These are phyloP conservation scores for Muscidifurax raptorellus DNA, from an alignment of 1,140 invertebrate species.

Conservation along the genomic window DNA sequence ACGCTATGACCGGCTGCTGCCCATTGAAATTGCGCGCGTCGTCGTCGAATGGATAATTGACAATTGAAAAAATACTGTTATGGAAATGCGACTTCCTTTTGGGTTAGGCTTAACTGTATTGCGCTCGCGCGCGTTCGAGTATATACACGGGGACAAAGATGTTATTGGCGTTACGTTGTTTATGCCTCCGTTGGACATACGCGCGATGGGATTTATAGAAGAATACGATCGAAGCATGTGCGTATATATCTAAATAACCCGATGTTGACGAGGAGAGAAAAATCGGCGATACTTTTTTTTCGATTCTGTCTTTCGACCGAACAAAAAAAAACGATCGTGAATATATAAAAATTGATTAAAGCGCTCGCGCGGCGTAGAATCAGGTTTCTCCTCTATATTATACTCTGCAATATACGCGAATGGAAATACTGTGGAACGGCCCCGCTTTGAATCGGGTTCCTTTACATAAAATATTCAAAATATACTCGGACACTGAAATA, in stretches of 20 bases:
- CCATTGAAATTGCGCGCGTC: constrained; percentile 27
- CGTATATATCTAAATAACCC: too few species aligned
- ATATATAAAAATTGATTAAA: neutral
- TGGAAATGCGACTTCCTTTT: constrained; percentile 47
- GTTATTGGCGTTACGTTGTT: neutral
- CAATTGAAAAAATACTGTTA: constrained; percentile 39
- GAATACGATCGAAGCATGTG: too few species aligned
- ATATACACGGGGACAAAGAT: constrained; percentile 16
- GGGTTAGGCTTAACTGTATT: neutral
- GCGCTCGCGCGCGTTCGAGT: too few species aligned
- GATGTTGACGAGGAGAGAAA: too few species aligned
- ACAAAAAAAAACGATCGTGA: too few species aligned
- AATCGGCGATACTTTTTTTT: neutral
- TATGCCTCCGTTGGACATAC: neutral
- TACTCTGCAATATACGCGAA: neutral
- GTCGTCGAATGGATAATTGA: constrained; percentile 31
- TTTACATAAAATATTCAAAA: constrained; percentile 50
- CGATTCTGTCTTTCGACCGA: too few species aligned
- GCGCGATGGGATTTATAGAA: too few species aligned
- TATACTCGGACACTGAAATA: constrained; percentile 16
- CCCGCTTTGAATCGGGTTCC: constrained; percentile 8
- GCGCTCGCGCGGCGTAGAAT: neutral
- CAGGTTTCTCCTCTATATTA: neutral
- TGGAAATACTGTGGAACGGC: neutral
- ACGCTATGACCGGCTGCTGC: neutral